Conservation (phyloP, 1,140 invertebrate species). For the Diachasmimorpha longicaudata region DNA sequence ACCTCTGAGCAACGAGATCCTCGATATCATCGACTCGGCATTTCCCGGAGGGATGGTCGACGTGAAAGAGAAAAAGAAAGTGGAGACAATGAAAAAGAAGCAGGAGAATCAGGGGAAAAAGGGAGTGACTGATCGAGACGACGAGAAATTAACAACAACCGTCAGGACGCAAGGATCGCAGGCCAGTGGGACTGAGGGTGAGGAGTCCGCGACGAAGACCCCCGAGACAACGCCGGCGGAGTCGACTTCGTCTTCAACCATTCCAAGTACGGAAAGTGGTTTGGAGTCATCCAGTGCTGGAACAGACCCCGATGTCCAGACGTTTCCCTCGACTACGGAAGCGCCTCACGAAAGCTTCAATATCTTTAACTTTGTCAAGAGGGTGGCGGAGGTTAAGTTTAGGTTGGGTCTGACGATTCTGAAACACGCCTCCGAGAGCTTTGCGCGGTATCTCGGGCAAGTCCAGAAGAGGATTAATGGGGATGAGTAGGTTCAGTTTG, state of each 20-base stretch:
- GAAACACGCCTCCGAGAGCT: constrained; percentile 61
- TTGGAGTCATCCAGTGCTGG: too few species aligned
- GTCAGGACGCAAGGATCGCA: background rate
- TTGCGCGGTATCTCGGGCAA: constrained; percentile 61
- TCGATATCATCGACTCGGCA: constrained; percentile 56
- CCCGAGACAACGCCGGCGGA: background rate
- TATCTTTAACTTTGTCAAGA: constrained; percentile 58
- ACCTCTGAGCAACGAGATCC: constrained; percentile 57
- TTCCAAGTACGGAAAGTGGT: too few species aligned
- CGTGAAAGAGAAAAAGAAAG: constrained; percentile 15
- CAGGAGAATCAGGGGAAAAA: constrained; percentile 24
- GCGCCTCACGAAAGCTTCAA: constrained; percentile 47
- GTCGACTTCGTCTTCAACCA: too few species aligned
- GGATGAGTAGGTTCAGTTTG: constrained; percentile 39
- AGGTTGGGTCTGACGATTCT: constrained; percentile 61
- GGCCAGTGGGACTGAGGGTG: background rate
- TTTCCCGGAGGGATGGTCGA: constrained; percentile 37
- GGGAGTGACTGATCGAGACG: background rate
- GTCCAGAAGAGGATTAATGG: constrained; percentile 63
- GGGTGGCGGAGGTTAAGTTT: constrained; percentile 62
- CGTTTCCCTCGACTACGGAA: constrained; percentile 35
- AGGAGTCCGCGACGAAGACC: background rate
- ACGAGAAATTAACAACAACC: background rate
- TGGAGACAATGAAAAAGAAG: too few species aligned
- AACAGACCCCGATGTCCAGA: background rate